These are phyloP conservation scores for Mus musculus DNA, from an alignment of 2,113 vertebrate genomes.

Conservation along the genomic window DNA sequence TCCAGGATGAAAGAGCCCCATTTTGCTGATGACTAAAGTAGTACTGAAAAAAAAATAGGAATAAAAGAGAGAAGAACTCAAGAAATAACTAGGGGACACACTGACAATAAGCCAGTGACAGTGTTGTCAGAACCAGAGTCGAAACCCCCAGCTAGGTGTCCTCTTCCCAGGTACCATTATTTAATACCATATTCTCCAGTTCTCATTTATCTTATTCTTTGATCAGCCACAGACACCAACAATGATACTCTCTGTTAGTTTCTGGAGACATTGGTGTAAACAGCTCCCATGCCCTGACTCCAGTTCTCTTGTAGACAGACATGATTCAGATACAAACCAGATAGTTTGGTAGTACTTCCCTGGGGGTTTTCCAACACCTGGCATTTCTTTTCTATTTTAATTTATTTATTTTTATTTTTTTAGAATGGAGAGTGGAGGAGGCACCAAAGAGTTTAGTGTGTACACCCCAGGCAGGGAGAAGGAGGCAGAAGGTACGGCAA, in stretches of 20 bases:
- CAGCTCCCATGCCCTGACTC: fast-evolving
- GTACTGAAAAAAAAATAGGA: not conserved
- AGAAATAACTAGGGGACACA: not conserved
- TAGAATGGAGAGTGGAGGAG: not conserved
- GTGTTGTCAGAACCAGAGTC: not conserved
- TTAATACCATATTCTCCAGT: not conserved
- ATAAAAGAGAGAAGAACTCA: not conserved
- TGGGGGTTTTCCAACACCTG: not conserved
- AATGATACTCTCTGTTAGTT: not conserved
- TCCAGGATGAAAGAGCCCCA: not conserved
- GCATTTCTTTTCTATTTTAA: too few relatives aligned
- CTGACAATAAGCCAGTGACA: not conserved
- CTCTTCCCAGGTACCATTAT: too few relatives aligned
- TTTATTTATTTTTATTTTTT: not conserved
- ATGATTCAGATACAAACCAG: not conserved
- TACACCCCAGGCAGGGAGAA: not conserved
- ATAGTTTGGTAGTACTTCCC: not conserved
- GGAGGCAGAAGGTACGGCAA: not conserved
- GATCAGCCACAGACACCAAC: not conserved
- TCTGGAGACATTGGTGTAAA: not conserved
- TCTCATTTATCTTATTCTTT: not conserved
- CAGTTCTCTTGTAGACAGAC: not conserved
- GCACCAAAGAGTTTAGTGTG: fast-evolving
- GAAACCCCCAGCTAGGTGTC: not conserved
- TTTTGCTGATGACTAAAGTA: constrained; percentile 11